Conservation (phyloP, 2,888 invertebrate species). For the Oligia latruncula region DNA sequence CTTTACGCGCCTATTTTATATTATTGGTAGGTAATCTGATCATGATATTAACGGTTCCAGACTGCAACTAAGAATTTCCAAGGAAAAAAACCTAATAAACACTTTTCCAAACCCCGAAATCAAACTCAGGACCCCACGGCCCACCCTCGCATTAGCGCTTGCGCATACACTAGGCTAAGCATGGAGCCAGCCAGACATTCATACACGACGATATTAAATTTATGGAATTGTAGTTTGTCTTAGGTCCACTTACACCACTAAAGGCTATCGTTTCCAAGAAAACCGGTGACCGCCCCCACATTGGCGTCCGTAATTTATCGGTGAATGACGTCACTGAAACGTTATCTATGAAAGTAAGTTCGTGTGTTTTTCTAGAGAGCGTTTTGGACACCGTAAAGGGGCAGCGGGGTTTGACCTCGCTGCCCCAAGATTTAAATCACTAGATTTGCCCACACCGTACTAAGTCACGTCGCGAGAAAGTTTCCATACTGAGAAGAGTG, state of each 20-base stretch:
- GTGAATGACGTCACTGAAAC: neutral
- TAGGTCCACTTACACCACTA: neutral
- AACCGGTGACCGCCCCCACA: no score
- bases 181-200: neutral
- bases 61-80: neutral
- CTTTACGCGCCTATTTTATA: constrained; percentile 82
- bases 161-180: neutral
- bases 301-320: no score
- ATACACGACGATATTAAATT: neutral
- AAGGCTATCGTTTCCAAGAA: no score
- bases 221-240: neutral
- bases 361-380: no score
- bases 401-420: no score
- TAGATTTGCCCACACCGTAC: no score
- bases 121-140: neutral
- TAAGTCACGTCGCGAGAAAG: no score
- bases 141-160: neutral
- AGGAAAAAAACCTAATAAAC: neutral
- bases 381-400: no score
- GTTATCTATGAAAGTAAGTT: no score
- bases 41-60: neutral
- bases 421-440: no score
- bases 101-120: neutral
- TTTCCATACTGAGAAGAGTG: no score
- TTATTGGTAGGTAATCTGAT: constrained; percentile 75